These are phyloP conservation scores for Calameuta pallipes DNA, from an alignment of 2,888 invertebrate species.

Conservation along the genomic window DNA sequence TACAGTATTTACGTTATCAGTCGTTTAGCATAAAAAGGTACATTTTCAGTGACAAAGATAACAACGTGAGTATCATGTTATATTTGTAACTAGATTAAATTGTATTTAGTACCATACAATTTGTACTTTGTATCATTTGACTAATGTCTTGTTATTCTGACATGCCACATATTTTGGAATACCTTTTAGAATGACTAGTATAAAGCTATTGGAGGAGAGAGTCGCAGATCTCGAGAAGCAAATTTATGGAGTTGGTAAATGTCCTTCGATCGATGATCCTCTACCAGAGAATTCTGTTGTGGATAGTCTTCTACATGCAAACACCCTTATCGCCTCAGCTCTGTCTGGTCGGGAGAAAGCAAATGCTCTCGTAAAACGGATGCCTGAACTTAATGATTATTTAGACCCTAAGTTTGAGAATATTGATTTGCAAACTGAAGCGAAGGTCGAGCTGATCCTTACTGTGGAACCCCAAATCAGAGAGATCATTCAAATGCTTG, in stretches of 20 bases:
- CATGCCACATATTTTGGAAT: no score
- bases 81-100: no score
- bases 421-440: slow-evolving; percentile 64
- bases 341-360: slow-evolving; percentile 68
- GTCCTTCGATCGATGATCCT: slow-evolving; percentile 43
- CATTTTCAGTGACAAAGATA: no score
- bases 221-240: slow-evolving; percentile 66
- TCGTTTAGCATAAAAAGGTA: no score
- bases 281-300: slow-evolving; percentile 60
- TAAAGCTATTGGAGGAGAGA: slow-evolving; percentile 66
- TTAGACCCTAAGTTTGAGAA: slow-evolving; percentile 66
- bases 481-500: slow-evolving; percentile 59
- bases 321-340: slow-evolving; percentile 68
- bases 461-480: slow-evolving; percentile 66
- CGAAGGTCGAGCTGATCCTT: slow-evolving; percentile 66
- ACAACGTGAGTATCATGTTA: no score
- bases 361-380: slow-evolving; percentile 64
- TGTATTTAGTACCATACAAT: neutral
- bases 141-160: no score
- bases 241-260: slow-evolving; percentile 60
- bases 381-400: slow-evolving; percentile 67
- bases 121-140: neutral
- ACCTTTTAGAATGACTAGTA: slow-evolving; percentile 31
- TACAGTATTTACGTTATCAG: no score
- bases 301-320: slow-evolving; percentile 66